Evolutionary conservation across 2,113 vertebrate genomes (phyloP), one percentile per base, ranked within the genome.

Genomic region (Halcyon malimbica): DNA sequence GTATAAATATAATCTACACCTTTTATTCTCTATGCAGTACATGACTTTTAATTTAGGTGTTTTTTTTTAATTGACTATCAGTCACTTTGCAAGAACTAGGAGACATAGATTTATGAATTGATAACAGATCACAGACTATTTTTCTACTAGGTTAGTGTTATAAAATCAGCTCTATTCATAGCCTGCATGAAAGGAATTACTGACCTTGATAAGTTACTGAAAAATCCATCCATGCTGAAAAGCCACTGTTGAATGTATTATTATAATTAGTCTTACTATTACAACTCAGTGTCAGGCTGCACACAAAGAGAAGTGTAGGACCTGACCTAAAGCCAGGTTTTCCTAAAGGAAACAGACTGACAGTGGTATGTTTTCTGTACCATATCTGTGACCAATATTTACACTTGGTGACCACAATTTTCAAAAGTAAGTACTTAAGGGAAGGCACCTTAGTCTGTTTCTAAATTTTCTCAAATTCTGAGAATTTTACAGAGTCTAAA

Each of bases 111-210:
- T 93, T 56, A 90, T 83, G 82, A 93, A 94, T 24, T 94, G 82
- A 91, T 91, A 94, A 90, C 59, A 95, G 71, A 88, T 51, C 81
- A 94, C 44, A 81, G 65, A 65, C 46, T 87, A 41, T 91, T 94
- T 94, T 76, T 87, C 67, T 87, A 83, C 56, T 77, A 64, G 46
- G 53, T 78, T 82, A 67, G 37, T 70, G 56, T 56, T 79, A 23
- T 74, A 93, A 97, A 95, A 88, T 83, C 73, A 70, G 37, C 88
- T 93, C 70, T 90, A 83, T 95, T 95, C 89, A 95, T 76, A 76
- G 92, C 41, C 53, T 79, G 90, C 44, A 73, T 79, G 87, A 92
- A 92, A 96, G 74, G 86, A 96, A 92, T 83, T 86, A 87, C 74
- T 81, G 92, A 87, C 81, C 85, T 94, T 76, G 87, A 41, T 86